These are phyloP conservation scores for Leucoraja ocellata DNA, from an alignment of 2,797 vertebrate genomes.

Conservation along the genomic window DNA sequence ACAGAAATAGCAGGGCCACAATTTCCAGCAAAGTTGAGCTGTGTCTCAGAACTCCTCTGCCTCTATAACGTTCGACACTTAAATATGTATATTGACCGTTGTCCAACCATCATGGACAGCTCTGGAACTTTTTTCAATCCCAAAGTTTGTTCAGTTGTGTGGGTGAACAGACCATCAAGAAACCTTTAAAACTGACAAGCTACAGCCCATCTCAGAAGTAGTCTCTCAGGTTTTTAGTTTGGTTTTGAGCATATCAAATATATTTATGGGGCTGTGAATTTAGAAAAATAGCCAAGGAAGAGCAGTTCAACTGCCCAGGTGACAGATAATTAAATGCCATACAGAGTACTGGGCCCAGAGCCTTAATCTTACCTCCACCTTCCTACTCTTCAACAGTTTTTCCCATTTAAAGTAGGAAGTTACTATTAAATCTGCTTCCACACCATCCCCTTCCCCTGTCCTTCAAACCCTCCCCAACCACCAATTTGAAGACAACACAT, in stretches of 20 bases:
- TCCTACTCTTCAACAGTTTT: background rate
- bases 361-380: too few species aligned
- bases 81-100: background rate
- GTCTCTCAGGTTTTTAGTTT: background rate
- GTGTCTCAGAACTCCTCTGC: background rate
- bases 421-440: background rate
- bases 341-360: background rate
- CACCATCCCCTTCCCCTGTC: too few species aligned
- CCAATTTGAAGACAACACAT: too few species aligned
- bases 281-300: background rate
- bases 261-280: background rate
- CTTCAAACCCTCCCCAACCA: too few species aligned
- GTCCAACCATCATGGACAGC: background rate
- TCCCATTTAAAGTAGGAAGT: background rate
- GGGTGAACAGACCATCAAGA: background rate
- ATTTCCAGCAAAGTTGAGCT: background rate
- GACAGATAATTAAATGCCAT: background rate
- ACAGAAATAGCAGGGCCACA: background rate
- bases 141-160: background rate
- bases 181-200: background rate
- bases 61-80: background rate
- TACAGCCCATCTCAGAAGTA: background rate
- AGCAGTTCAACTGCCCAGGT: background rate
- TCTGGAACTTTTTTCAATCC: background rate
- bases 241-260: background rate